These are phyloP conservation scores for Halcyon badia DNA, from an alignment of 2,797 vertebrate genomes.

Conservation along the genomic window DNA sequence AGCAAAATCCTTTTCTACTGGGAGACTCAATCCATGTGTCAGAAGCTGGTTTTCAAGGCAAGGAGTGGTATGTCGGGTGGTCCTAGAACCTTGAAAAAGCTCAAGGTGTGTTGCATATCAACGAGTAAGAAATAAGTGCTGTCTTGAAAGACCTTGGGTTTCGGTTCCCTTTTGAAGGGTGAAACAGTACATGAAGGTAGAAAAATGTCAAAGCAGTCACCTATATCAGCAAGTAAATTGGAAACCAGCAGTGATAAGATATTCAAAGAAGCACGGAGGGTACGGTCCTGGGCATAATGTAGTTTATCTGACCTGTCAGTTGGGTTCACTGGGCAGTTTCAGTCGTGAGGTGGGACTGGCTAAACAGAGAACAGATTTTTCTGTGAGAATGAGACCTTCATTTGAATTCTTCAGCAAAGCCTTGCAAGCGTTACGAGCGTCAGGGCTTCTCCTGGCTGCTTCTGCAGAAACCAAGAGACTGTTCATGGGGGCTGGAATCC, in stretches of 20 bases:
- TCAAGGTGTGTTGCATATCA: conserved; percentile 22
- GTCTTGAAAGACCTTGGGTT: conserved; percentile 61
- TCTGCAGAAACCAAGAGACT: background rate
- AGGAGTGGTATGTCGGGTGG: background rate
- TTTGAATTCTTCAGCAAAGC: background rate
- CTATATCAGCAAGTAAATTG: conserved; percentile 57
- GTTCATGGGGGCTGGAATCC: background rate
- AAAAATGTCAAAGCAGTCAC: conserved; percentile 67
- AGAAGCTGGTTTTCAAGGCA: background rate
- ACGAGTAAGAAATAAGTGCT: conserved; percentile 27
- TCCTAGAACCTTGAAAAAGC: background rate
- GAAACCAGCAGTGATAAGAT: conserved; percentile 37
- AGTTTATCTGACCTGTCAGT: background rate
- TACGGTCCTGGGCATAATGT: conserved; percentile 1
- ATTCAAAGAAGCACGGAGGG: conserved; percentile 39
- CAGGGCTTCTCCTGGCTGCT: background rate
- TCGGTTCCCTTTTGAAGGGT: conserved; percentile 64
- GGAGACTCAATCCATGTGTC: rapidly evolving
- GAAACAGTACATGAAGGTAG: background rate
- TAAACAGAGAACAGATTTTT: conserved; percentile 22
- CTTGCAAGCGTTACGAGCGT: background rate
- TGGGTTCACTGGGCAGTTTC: conserved; percentile 30
- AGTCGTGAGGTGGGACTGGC: background rate
- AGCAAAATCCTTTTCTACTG: background rate
- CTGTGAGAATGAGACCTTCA: background rate